Evolutionary conservation across 1,140 invertebrate genomes (phyloP).

Genomic region (Pseudomyrmex cubaensis): DNA sequence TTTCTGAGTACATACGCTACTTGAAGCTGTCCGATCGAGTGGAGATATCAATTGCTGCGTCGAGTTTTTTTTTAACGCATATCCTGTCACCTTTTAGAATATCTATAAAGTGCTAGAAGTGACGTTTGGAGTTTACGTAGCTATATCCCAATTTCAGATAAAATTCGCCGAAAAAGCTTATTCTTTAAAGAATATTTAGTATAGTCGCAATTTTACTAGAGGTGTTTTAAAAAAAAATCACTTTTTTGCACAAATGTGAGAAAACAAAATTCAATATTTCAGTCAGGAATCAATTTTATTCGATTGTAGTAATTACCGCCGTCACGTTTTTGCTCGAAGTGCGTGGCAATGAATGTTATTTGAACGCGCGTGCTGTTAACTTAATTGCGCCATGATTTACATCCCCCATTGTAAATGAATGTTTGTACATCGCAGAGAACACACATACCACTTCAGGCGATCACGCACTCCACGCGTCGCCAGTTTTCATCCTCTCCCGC

Average conservation of each 20-base stretch:
- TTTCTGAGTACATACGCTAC: background rate
- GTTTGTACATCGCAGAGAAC: constrained; percentile 12
- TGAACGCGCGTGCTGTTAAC: constrained; percentile 39
- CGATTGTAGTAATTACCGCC: constrained; percentile 17
- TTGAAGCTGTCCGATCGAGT: constrained; percentile 12
- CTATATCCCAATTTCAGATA: background rate
- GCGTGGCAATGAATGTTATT: constrained; percentile 39
- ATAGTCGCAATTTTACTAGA: background rate
- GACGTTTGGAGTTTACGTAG: background rate
- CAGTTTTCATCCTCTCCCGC: constrained; percentile 1
- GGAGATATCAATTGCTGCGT: constrained; percentile 16
- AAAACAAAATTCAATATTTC: background rate
- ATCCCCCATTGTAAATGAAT: constrained; percentile 49
- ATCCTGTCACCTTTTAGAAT: background rate
- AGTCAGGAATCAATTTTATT: constrained; percentile 13
- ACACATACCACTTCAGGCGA: constrained; percentile 33
- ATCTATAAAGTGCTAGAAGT: background rate
- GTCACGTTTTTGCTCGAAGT: constrained; percentile 20
- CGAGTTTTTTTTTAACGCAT: background rate
- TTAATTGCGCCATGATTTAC: constrained; percentile 51
- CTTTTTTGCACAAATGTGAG: background rate
- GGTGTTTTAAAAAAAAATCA: background rate
- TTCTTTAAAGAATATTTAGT: background rate
- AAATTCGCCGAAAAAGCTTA: background rate
- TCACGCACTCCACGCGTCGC: constrained; percentile 21